Evolutionary conservation across 2,797 vertebrate species (phyloP).

Genomic region (Bradypodion pumilum): DNA sequence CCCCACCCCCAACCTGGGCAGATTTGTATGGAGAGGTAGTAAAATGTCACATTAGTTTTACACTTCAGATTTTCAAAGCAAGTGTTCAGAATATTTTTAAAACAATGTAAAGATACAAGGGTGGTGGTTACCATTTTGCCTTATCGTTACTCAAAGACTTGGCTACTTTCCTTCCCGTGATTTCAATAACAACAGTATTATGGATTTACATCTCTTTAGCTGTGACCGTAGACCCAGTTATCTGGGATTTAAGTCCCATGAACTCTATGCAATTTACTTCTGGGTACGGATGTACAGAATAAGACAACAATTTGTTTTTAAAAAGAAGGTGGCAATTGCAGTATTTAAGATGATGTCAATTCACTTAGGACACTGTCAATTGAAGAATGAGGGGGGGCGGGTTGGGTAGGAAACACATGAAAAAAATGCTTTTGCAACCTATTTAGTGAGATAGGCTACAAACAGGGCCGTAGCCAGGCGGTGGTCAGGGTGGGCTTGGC

Average conservation of each 20-base stretch:
- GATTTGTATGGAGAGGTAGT: slow-evolving; percentile 28
- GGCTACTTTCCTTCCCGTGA: slow-evolving; percentile 13
- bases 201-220: slow-evolving; percentile 29
- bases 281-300: neutral
- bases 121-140: neutral
- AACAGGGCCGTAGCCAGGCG: no score
- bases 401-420: slow-evolving; percentile 13
- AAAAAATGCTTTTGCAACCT: slow-evolving; percentile 27
- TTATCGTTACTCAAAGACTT: neutral
- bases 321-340: slow-evolving; percentile 47
- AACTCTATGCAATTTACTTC: no score
- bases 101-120: slow-evolving; percentile 16
- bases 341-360: slow-evolving; percentile 27
- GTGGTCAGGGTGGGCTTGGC: no score
- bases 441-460: slow-evolving; percentile 42
- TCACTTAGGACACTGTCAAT: slow-evolving; percentile 34
- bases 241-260: neutral
- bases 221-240: neutral
- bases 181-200: slow-evolving; percentile 26
- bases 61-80: slow-evolving; percentile 29
- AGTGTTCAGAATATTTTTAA: slow-evolving; percentile 9
- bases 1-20: neutral
- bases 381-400: slow-evolving; percentile 44
- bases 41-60: neutral
- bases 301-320: slow-evolving; percentile 34